phyloP scores from a whole-genome alignment of 2,113 vertebrate species.

The Nothocercus julius region DNA sequence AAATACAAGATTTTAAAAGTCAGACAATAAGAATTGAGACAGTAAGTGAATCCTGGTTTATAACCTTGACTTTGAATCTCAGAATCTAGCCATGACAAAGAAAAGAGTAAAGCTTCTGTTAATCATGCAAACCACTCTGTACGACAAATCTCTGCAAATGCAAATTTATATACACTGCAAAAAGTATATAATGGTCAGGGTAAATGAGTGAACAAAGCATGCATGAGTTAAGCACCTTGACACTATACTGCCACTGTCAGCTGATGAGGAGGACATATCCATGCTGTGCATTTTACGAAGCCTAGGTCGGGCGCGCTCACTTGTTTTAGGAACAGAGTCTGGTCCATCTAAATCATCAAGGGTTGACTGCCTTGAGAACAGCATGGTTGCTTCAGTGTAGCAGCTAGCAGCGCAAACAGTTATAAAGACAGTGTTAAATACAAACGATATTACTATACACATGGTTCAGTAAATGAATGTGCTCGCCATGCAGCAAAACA shows the following conservation, averaged over 20 bases:
- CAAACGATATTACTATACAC: conserved; percentile 33
- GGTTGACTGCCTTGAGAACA: conserved; percentile 97
- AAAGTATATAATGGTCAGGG: conserved; percentile 7
- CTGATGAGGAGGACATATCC: conserved; percentile 93
- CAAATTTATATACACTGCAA: not conserved
- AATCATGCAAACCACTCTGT: not conserved
- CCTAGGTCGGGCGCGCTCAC: conserved; percentile 94
- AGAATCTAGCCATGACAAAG: not conserved
- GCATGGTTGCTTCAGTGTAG: conserved; percentile 96
- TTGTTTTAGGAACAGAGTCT: conserved; percentile 95
- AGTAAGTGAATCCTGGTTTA: not conserved
- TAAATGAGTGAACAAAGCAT: conserved; percentile 76
- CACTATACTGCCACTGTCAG: conserved; percentile 93
- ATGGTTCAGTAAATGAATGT: conserved; percentile 34
- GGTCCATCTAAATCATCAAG: conserved; percentile 96
- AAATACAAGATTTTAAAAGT: conserved; percentile 3
- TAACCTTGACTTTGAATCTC: not conserved
- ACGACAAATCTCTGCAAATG: not conserved
- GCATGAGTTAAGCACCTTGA: conserved; percentile 91
- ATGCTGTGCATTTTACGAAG: conserved; percentile 94
- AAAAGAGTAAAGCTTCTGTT: not conserved
- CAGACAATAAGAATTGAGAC: not conserved
- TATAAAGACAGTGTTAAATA: conserved; percentile 81
- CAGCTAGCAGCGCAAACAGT: conserved; percentile 89
- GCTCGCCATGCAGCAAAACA: conserved; percentile 73